Base-by-base conservation (phyloP, 2,888 invertebrate genomes). In the Drosophila kanekoi region DNA sequence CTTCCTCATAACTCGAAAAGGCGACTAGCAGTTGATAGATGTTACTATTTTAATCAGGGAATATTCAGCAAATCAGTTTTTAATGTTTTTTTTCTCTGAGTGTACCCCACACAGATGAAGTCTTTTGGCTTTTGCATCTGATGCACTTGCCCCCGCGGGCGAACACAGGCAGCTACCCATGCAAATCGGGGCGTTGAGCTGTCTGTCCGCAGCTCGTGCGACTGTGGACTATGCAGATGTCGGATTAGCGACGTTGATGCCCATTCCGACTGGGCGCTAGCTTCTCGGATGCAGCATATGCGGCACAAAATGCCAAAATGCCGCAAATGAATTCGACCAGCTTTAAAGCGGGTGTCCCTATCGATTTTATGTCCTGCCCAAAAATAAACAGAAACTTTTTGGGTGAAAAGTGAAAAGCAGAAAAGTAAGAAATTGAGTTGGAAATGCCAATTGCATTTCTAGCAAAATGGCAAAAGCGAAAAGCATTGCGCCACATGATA, bases 161-260 rank as follows among this genome's bases (percentile, higher is more conserved):
- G 40, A 72, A 35, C 66, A 67, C 65, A 75, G 64, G 68, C 38
- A 62, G 69, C 71, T 57, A 44, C 35, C 58, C 69, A 76, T 73
- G 73, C 61, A 61, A 65, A 59, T 57, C 70, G 65, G 52, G 64
- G 73, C 77, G 72, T 72, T 60, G 68, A 63, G 45, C 57, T 67
- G 71, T 41, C 71, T 58, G 59, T 60, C 60, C 40, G 40, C 54
- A 40, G 52, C 61, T 40, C 52, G 52, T 68, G 61, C 58, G 69
- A 56, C 62, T 70, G 47, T 23, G 37, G 62, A 44, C 60, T 64
- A 56, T 63, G 53, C 64, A 58, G 69, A 65, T 64, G 64, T 65
- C 59, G 32, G 73, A 69, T 77, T 61, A 61, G 77, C 51, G 41
- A 28, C n/a, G 44, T 58, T 54, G 63, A 57, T 72, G 35, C 13